Conservation (phyloP, 1,140 invertebrate species). For the Trichonephila clavipes region DNA sequence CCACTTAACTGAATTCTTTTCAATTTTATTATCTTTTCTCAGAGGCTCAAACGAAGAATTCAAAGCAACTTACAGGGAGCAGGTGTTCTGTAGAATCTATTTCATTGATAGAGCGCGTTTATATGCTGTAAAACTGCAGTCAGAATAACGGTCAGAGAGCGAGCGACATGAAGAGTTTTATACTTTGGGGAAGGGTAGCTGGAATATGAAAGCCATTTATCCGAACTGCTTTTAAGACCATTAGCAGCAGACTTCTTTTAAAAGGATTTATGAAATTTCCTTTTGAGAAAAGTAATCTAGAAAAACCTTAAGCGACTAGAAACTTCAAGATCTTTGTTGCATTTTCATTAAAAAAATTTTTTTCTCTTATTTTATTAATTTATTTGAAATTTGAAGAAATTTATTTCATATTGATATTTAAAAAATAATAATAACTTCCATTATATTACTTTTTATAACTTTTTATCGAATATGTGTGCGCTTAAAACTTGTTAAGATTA, state of each 20-base stretch:
- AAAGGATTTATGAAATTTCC: slow-evolving; percentile 26
- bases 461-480: too few species aligned
- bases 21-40: not conserved
- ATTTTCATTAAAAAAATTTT: not conserved
- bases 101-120: not conserved
- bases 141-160: not conserved
- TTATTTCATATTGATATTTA: too few species aligned
- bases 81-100: not conserved
- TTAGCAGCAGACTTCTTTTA: not conserved
- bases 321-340: not conserved
- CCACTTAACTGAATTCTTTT: not conserved
- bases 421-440: too few species aligned
- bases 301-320: not conserved
- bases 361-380: too few species aligned
- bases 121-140: slow-evolving; percentile 21
- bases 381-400: too few species aligned
- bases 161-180: slow-evolving; percentile 3
- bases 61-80: not conserved
- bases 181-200: not conserved
- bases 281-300: not conserved
- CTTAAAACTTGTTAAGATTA: too few species aligned
- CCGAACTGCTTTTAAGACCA: not conserved
- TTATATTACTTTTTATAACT: too few species aligned
- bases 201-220: slow-evolving; percentile 19
- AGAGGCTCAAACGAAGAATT: not conserved